Evolutionary conservation across 1,140 invertebrate genomes (phyloP).

Genomic region (Saccostrea echinata): DNA sequence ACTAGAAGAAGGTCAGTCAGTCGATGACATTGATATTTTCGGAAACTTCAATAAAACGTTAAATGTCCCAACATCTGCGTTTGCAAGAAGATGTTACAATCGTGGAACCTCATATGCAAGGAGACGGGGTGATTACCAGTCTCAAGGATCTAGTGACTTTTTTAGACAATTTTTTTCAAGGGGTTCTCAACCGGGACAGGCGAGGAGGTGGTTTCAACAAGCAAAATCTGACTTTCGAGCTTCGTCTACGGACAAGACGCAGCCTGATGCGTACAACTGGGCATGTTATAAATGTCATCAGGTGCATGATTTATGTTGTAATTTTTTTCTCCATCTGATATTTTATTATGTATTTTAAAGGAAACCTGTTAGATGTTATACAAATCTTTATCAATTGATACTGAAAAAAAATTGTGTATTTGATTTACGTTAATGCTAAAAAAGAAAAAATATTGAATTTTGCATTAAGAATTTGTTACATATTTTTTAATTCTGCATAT

Average conservation of each 20-base stretch:
- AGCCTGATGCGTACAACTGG: slow-evolving; percentile 60
- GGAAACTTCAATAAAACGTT: not conserved
- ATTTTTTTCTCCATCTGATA: not conserved
- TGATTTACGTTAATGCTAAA: no score
- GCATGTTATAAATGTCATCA: slow-evolving; percentile 68
- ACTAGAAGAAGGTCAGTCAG: slow-evolving; percentile 58
- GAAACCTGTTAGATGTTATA: not conserved
- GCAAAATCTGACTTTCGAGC: slow-evolving; percentile 61
- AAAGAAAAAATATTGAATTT: not conserved
- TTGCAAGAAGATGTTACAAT: not conserved
- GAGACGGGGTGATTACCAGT: not conserved
- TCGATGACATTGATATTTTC: slow-evolving; percentile 41
- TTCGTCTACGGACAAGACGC: slow-evolving; percentile 42
- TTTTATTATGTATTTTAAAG: not conserved
- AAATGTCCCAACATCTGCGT: not conserved
- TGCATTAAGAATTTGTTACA: not conserved
- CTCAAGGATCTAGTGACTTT: not conserved
- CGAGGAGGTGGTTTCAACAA: slow-evolving; percentile 63
- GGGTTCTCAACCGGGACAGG: slow-evolving; percentile 56
- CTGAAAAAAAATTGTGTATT: no score
- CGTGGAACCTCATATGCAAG: not conserved
- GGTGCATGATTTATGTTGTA: slow-evolving; percentile 45
- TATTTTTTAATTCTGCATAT: no score
- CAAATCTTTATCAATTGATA: no score
- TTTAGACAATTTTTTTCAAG: not conserved